Percentiles rank a stretch among this genome's conserved stretches.
These are phyloP conservation scores for Hemibagrus wyckioides DNA, from an alignment of 2,113 vertebrate genomes.

Conservation along the genomic window DNA sequence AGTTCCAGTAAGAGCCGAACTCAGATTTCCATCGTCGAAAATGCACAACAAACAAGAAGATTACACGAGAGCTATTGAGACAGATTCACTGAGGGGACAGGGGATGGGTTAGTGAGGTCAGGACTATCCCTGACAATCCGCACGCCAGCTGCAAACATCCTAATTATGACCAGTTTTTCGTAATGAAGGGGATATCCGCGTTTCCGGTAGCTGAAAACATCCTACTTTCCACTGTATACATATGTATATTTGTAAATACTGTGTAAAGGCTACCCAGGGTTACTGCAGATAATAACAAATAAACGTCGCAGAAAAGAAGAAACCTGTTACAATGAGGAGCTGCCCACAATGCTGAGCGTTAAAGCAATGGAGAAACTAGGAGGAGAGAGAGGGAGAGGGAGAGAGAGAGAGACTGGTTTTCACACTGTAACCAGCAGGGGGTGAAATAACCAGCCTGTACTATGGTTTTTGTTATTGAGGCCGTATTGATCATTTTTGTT, in stretches of 20 bases:
- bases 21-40: constrained; percentile 52
- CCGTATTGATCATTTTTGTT: neutral
- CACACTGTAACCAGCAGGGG: neutral
- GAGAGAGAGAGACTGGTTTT: neutral
- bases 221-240: neutral
- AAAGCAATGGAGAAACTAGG: neutral
- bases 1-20: constrained; percentile 19
- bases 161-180: neutral
- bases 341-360: constrained; percentile 6
- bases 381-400: neutral
- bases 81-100: constrained; percentile 60
- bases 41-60: constrained; percentile 15
- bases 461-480: neutral
- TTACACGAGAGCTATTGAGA: constrained; percentile 4
- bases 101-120: constrained; percentile 64
- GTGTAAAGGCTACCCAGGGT: neutral
- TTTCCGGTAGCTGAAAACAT: neutral
- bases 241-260: neutral
- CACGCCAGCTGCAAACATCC: constrained; percentile 44
- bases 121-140: constrained; percentile 54
- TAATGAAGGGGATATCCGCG: neutral
- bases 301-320: neutral
- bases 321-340: constrained; percentile 20
- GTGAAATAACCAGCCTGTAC: neutral
- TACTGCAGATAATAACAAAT: neutral